Conservation (phyloP, 53 echinoderm and acorn worm genomes). For the Arbacia lixula region DNA sequence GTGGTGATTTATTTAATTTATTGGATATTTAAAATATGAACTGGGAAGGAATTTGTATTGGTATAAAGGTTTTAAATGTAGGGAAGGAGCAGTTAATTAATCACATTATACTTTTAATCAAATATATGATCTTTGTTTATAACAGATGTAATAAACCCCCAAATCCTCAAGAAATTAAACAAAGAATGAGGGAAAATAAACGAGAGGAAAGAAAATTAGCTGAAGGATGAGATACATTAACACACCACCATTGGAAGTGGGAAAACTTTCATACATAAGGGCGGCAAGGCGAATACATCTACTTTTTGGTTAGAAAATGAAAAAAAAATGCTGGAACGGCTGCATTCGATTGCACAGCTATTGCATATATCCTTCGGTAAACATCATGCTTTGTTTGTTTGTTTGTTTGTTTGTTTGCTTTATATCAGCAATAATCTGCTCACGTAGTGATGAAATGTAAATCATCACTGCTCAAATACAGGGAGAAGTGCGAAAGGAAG, state of each 20-base stretch:
- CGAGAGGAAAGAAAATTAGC: neutral
- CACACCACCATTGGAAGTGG: neutral
- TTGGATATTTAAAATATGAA: constrained; percentile 6
- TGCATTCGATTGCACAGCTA: too few relatives aligned
- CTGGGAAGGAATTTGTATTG: constrained; percentile 18
- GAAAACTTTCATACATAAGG: neutral
- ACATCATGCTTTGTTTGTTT: too few relatives aligned
- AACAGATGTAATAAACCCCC: constrained; percentile 10
- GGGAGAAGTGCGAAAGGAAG: too few relatives aligned
- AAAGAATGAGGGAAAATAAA: neutral
- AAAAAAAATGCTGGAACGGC: too few relatives aligned
- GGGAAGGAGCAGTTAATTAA: constrained; percentile 25
- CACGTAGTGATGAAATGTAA: too few relatives aligned
- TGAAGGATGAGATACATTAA: neutral
- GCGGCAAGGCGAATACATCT: neutral
- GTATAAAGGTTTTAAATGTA: neutral
- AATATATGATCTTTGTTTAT: neutral
- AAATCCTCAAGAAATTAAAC: constrained; percentile 8
- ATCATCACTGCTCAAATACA: too few relatives aligned
- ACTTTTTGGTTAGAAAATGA: too few relatives aligned
- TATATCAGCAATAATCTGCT: too few relatives aligned
- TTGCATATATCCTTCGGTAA: too few relatives aligned
- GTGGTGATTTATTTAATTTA: constrained; percentile 15
- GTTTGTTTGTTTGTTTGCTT: too few relatives aligned
- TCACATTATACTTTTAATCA: constrained; percentile 20